Conservation (phyloP, 2,113 vertebrate genomes). For the Echinops telfairi region DNA sequence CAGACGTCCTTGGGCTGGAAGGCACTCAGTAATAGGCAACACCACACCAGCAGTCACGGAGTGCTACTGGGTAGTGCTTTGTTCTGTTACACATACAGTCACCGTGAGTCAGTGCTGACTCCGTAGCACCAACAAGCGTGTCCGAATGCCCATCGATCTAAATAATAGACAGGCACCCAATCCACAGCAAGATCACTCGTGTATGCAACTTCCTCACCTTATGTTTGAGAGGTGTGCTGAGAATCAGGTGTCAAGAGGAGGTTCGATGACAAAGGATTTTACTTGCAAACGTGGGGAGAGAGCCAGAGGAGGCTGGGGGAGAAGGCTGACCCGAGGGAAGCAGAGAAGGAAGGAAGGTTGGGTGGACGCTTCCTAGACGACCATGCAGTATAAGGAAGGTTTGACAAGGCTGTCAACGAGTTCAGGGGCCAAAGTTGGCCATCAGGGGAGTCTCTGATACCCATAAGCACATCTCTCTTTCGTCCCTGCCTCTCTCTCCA, state of each 20-base stretch:
- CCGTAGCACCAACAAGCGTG: not conserved
- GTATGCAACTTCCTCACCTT: not conserved
- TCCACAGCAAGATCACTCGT: not conserved
- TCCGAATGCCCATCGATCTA: not conserved
- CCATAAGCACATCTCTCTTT: not conserved
- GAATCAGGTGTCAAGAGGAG: conserved; percentile 1
- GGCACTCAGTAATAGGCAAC: not conserved
- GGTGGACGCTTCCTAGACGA: not conserved
- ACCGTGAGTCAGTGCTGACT: not conserved
- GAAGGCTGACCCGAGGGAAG: not conserved
- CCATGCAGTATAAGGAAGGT: not conserved
- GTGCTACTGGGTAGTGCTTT: not conserved
- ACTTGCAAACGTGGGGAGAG: not conserved
- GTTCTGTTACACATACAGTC: not conserved
- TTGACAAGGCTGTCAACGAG: not conserved
- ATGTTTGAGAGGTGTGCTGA: not conserved
- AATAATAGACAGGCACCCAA: not conserved
- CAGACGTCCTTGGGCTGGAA: not conserved
- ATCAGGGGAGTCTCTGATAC: not conserved
- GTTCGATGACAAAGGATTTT: not conserved
- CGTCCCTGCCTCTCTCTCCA: fast-evolving
- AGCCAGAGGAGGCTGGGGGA: not conserved
- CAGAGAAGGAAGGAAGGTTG: not conserved
- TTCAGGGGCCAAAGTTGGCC: not conserved
- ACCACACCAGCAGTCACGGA: not conserved